These are phyloP conservation scores for Cinclus mexicanus DNA, from an alignment of 2,113 vertebrate species.

Conservation along the genomic window DNA sequence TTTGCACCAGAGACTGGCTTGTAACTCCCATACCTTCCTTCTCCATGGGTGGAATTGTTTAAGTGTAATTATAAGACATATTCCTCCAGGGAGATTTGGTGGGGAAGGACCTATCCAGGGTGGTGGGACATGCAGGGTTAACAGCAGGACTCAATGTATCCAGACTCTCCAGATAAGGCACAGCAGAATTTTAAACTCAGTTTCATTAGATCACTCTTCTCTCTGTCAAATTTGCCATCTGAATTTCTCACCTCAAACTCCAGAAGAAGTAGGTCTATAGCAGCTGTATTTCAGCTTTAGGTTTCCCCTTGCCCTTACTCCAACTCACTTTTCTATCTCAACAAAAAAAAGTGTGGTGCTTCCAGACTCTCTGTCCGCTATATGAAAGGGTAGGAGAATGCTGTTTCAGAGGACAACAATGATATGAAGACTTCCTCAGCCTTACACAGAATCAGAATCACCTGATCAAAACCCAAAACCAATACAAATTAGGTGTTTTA, in stretches of 20 bases:
- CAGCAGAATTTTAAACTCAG: background rate
- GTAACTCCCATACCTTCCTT: background rate
- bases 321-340: background rate
- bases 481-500: background rate
- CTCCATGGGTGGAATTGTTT: background rate
- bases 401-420: background rate
- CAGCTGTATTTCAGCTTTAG: background rate
- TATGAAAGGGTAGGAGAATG: background rate
- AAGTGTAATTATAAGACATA: background rate
- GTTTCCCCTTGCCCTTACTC: background rate
- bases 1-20: background rate
- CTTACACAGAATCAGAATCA: background rate
- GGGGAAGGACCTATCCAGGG: background rate
- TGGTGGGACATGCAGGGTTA: background rate
- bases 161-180: background rate
- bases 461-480: background rate
- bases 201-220: background rate
- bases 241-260: background rate
- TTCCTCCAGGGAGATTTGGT: background rate
- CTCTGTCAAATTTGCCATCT: background rate
- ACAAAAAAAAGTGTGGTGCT: background rate
- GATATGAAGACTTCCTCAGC: background rate
- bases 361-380: background rate
- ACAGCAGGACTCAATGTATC: background rate
- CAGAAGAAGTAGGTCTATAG: background rate